phyloP scores from a whole-genome alignment of 2,113 vertebrate genomes.

The Pluvialis apricaria region DNA sequence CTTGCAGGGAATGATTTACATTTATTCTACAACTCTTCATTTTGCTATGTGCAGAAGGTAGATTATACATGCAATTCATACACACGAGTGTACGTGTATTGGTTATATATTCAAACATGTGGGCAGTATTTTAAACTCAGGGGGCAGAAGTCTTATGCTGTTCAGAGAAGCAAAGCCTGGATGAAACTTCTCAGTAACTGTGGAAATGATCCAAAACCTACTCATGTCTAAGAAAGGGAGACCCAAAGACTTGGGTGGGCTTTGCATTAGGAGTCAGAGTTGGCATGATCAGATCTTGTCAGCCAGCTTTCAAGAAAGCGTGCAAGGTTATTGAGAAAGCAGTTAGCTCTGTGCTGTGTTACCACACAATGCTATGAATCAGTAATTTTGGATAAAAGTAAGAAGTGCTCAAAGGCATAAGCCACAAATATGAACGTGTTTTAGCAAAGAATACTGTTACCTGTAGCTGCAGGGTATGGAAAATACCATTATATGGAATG shows the following conservation, averaged over 20 bases:
- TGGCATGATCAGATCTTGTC: background rate
- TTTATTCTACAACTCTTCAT: background rate
- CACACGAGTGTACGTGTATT: fast-evolving
- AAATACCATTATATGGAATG: background rate
- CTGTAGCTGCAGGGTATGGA: background rate
- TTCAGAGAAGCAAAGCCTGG: background rate
- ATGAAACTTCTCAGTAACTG: background rate
- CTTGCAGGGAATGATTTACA: background rate
- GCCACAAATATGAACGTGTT: background rate
- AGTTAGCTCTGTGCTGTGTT: background rate
- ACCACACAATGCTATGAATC: background rate
- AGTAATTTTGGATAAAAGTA: background rate
- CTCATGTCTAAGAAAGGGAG: background rate
- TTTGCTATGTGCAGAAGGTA: background rate
- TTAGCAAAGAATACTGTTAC: background rate
- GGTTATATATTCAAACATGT: background rate
- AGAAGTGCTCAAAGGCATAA: background rate
- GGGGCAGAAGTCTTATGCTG: background rate
- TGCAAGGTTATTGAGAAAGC: background rate
- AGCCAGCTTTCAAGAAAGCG: background rate
- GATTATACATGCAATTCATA: background rate
- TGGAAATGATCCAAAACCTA: background rate
- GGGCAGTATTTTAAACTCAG: background rate
- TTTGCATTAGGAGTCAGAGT: background rate
- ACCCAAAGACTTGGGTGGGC: background rate